These are phyloP conservation scores for Ctenicera cuprea DNA, from an alignment of 2,888 invertebrate species.

Conservation along the genomic window DNA sequence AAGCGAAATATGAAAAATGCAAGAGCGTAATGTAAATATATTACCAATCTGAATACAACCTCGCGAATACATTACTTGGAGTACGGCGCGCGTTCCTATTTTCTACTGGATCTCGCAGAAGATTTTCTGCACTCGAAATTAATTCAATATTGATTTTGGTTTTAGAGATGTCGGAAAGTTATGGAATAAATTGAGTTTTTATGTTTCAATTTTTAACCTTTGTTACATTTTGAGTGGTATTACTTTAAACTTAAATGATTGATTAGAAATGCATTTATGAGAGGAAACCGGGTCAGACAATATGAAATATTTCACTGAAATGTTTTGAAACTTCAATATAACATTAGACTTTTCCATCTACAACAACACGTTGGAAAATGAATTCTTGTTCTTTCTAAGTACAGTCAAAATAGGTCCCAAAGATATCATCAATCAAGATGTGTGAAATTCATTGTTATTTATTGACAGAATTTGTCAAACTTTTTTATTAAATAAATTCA, in stretches of 20 bases:
- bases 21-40: conserved; percentile 18
- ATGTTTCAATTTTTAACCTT: conserved; percentile 24
- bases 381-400: not conserved
- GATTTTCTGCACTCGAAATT: conserved; percentile 20
- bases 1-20: conserved; percentile 27
- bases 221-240: conserved; percentile 4
- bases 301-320: conserved; percentile 14
- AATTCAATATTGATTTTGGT: conserved; percentile 30
- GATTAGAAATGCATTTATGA: conserved; percentile 26
- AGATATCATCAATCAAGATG: too few species aligned
- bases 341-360: too few species aligned
- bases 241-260: conserved; percentile 4
- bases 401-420: too few species aligned
- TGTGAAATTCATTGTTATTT: too few species aligned
- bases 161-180: conserved; percentile 17
- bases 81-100: conserved; percentile 9
- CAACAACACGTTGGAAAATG: not conserved
- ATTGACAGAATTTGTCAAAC: too few species aligned
- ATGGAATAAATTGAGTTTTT: conserved; percentile 34
- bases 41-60: conserved; percentile 18
- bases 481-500: too few species aligned
- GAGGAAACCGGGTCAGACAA: not conserved
- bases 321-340: conserved; percentile 7
- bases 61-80: conserved; percentile 21
- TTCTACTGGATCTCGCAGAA: conserved; percentile 24